Conservation (phyloP, 2,797 vertebrate genomes). For the Clarias platycephalus region DNA sequence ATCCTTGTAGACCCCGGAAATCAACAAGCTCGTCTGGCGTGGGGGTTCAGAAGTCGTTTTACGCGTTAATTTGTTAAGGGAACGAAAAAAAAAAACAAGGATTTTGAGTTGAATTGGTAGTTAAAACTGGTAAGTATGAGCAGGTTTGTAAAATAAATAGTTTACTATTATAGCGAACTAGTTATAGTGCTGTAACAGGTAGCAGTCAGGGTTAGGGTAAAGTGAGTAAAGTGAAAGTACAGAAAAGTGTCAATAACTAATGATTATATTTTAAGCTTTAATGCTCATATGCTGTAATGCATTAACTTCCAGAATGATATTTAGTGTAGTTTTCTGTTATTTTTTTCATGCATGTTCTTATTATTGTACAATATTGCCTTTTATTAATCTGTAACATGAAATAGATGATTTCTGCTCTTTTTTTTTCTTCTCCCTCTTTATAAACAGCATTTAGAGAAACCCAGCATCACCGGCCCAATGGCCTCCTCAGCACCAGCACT, state of each 20-base stretch:
- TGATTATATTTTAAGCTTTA: neutral
- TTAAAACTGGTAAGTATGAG: slow-evolving; percentile 9
- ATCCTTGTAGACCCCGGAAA: slow-evolving; percentile 68
- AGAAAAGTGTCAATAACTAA: neutral
- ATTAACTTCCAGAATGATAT: neutral
- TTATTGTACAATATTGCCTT: neutral
- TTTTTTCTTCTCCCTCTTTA: slow-evolving; percentile 9
- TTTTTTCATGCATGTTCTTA: neutral
- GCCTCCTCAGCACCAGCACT: slow-evolving; percentile 63
- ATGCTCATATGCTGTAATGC: neutral
- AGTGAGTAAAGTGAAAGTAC: no score
- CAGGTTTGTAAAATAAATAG: slow-evolving; percentile 50
- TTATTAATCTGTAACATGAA: neutral
- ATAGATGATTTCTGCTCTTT: neutral
- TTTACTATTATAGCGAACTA: neutral
- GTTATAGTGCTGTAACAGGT: neutral
- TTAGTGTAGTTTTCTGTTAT: neutral
- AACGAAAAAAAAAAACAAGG: neutral
- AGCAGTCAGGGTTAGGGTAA: neutral
- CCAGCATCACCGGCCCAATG: slow-evolving; percentile 59
- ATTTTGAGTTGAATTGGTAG: neutral
- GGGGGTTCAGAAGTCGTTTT: neutral
- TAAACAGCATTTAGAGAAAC: neutral
- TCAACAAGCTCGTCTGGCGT: slow-evolving; percentile 50
- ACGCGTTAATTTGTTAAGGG: neutral